Evolutionary conservation across 2,113 vertebrate species (phyloP).

Genomic region (Genyomyrus donnyi): DNA sequence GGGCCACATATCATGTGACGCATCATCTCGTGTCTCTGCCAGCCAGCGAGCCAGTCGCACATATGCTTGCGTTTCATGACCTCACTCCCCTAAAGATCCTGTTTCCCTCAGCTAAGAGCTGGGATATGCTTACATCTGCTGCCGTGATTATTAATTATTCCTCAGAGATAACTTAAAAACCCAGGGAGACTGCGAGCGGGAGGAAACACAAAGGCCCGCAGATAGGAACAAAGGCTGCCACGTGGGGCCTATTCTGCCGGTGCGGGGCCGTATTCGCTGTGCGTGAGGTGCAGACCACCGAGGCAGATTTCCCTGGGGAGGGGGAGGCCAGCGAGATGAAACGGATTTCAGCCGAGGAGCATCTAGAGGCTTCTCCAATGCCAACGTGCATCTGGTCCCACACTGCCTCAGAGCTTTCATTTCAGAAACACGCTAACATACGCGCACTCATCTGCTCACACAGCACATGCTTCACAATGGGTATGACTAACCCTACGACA

Average conservation of each 20-base stretch:
- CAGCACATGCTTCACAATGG: neutral
- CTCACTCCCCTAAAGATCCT: slow-evolving; percentile 40
- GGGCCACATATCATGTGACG: slow-evolving; percentile 35
- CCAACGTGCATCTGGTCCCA: slow-evolving; percentile 5
- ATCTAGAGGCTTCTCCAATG: neutral
- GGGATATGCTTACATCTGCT: slow-evolving; percentile 44
- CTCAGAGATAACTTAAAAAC: slow-evolving; percentile 42
- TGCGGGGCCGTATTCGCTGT: neutral
- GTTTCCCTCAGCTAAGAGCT: slow-evolving; percentile 44
- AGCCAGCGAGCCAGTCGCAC: slow-evolving; percentile 33
- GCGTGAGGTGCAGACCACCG: slow-evolving; percentile 56
- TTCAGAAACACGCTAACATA: neutral
- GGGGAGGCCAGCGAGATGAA: slow-evolving; percentile 52
- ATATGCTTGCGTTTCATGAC: slow-evolving; percentile 41
- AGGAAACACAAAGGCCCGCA: neutral
- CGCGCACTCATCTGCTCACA: neutral
- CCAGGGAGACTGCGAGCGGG: neutral
- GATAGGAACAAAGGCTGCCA: neutral
- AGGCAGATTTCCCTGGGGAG: slow-evolving; percentile 59
- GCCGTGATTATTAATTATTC: slow-evolving; percentile 56
- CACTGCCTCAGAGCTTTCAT: neutral
- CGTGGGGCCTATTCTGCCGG: neutral
- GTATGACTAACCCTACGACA: neutral
- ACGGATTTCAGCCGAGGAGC: slow-evolving; percentile 51
- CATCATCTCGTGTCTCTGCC: slow-evolving; percentile 43